Evolutionary conservation across 2,113 vertebrate species (phyloP).

Genomic region (Barnardius zonarius): DNA sequence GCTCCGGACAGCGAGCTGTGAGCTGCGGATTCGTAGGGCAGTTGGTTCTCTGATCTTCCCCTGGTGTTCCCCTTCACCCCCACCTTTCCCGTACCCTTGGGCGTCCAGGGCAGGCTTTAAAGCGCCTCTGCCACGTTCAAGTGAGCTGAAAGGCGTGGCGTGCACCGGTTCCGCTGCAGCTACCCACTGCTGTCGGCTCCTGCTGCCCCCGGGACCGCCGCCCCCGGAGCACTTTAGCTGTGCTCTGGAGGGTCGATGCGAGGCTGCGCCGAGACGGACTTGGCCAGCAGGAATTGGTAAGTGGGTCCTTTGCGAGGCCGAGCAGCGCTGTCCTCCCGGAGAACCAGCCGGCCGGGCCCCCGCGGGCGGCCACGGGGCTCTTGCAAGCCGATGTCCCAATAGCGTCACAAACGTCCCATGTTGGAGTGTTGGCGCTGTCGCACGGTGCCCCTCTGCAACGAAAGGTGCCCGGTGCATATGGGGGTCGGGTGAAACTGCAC

Average conservation of each 20-base stretch:
- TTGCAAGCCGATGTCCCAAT: background rate
- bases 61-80: background rate
- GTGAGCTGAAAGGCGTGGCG: slow-evolving; percentile 23
- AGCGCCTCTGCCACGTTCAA: slow-evolving; percentile 22
- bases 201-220: background rate
- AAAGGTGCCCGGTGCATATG: background rate
- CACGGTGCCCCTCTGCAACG: background rate
- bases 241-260: background rate
- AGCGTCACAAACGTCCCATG: background rate
- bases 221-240: background rate
- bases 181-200: background rate
- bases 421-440: background rate
- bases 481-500: fast-evolving
- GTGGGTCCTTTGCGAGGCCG: too few species aligned
- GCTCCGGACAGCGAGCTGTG: background rate
- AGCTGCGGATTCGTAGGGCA: background rate
- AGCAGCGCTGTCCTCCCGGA: too few species aligned
- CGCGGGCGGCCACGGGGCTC: too few species aligned
- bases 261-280: background rate
- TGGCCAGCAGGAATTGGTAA: background rate
- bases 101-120: background rate
- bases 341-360: too few species aligned
- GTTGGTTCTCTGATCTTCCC: too few species aligned
- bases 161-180: background rate
- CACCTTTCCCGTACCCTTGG: background rate